Conservation (phyloP, 2,113 vertebrate species). For the Guaruba guarouba region DNA sequence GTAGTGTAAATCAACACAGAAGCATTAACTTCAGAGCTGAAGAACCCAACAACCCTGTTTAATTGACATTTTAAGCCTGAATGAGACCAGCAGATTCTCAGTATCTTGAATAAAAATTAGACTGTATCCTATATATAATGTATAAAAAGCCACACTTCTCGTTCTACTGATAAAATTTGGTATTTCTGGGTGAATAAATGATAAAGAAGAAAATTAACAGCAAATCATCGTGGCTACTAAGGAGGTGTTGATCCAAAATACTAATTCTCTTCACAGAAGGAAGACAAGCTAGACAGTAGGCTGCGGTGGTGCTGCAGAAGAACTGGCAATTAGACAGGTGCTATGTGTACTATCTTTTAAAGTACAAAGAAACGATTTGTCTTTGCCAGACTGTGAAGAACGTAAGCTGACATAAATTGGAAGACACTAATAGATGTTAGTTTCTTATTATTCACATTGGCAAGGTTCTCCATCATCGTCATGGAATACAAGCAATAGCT, state of each 20-base stretch:
- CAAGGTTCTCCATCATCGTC: constrained; percentile 39
- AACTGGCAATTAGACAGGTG: constrained; percentile 70
- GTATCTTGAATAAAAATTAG: constrained; percentile 20
- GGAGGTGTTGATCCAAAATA: constrained; percentile 53
- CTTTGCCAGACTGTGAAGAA: constrained; percentile 65
- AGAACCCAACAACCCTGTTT: not conserved
- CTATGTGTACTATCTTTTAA: constrained; percentile 49
- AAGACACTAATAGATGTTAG: constrained; percentile 49
- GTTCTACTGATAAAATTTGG: constrained; percentile 2
- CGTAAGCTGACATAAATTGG: constrained; percentile 66
- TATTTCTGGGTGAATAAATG: constrained; percentile 23
- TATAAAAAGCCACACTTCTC: not conserved
- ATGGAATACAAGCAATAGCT: not conserved
- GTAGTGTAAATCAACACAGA: not conserved
- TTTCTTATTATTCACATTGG: constrained; percentile 59
- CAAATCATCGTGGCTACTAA: constrained; percentile 35
- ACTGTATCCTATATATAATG: not conserved
- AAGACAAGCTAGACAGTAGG: constrained; percentile 49
- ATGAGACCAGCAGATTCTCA: not conserved
- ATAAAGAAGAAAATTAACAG: constrained; percentile 34
- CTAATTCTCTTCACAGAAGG: constrained; percentile 44
- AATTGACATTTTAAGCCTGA: constrained; percentile 38
- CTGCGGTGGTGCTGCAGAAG: not conserved
- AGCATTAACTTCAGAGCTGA: not conserved
- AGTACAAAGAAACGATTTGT: constrained; percentile 72